Percentiles rank a stretch among this genome's conserved stretches.
These are phyloP conservation scores for Danaus melanippus DNA, from an alignment of 1,140 invertebrate genomes.

Conservation along the genomic window DNA sequence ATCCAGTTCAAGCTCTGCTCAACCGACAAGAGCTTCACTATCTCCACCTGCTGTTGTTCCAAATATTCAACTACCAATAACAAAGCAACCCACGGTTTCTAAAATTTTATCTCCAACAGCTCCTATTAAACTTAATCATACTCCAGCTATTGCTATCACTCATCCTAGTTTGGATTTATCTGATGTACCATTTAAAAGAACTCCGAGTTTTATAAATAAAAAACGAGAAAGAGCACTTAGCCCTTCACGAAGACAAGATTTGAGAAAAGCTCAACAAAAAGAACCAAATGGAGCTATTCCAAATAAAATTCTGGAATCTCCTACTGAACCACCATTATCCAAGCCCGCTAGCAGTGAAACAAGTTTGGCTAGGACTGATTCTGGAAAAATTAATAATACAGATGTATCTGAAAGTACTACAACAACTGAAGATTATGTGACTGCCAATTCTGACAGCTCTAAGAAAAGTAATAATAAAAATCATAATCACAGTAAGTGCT, in stretches of 20 bases:
- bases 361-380: conserved; percentile 77
- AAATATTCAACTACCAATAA: conserved; percentile 57
- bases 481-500: conserved; percentile 57
- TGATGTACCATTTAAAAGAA: conserved; percentile 64
- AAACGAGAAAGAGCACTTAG: conserved; percentile 68
- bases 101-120: conserved; percentile 46
- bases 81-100: conserved; percentile 64
- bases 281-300: conserved; percentile 62
- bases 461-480: conserved; percentile 65
- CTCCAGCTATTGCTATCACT: conserved; percentile 68
- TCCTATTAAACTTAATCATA: conserved; percentile 53
- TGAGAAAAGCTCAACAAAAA: conserved; percentile 58
- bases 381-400: conserved; percentile 79
- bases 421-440: conserved; percentile 90
- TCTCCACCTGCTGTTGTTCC: conserved; percentile 62
- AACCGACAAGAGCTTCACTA: conserved; percentile 46
- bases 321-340: conserved; percentile 44
- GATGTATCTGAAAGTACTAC: conserved; percentile 88
- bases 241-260: conserved; percentile 66
- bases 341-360: conserved; percentile 60
- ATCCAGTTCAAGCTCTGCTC: conserved; percentile 42
- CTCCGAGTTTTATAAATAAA: conserved; percentile 66
- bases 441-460: conserved; percentile 86
- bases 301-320: conserved; percentile 51
- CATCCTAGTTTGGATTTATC: conserved; percentile 64